phyloP scores from a whole-genome alignment of 2,888 invertebrate genomes.

The Melipona beecheii region DNA sequence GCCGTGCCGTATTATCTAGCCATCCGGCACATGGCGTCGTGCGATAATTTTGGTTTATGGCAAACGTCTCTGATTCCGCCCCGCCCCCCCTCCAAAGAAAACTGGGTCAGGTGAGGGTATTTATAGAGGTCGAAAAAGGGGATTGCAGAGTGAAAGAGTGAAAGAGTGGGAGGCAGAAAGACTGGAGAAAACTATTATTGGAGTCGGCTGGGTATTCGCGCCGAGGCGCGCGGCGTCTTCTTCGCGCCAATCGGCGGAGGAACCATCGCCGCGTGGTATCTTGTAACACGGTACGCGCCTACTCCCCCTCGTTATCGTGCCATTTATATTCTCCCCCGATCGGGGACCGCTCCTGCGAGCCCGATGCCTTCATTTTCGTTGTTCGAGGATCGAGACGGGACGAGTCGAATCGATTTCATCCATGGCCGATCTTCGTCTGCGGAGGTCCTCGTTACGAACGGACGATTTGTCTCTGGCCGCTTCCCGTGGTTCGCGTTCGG shows the following conservation, averaged over 20 bases:
- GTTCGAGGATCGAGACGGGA: conserved; percentile 16
- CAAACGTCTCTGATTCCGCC: conserved; percentile 36
- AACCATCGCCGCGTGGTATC: not conserved
- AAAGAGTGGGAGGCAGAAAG: conserved; percentile 54
- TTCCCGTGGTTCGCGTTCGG: conserved; percentile 9
- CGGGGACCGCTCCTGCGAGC: not conserved
- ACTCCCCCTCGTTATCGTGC: conserved; percentile 23
- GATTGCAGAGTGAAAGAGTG: conserved; percentile 63
- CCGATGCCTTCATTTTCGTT: not conserved
- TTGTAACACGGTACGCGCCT: not conserved
- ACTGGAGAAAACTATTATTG: conserved; percentile 72
- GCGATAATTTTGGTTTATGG: conserved; percentile 72
- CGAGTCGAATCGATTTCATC: conserved; percentile 71
- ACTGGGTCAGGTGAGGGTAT: conserved; percentile 79
- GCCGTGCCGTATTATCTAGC: not conserved
- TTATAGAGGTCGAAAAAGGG: conserved; percentile 79
- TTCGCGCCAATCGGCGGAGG: not conserved
- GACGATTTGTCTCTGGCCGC: conserved; percentile 16
- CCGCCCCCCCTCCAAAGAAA: conserved; percentile 59
- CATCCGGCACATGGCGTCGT: conserved; percentile 54
- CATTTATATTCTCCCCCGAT: conserved; percentile 35
- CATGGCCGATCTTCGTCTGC: conserved; percentile 34
- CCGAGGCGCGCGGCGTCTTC: conserved; percentile 17
- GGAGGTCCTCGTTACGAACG: conserved; percentile 23
- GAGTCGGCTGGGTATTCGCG: conserved; percentile 66